These are phyloP conservation scores for Zosterops hypoxanthus DNA, from an alignment of 2,113 vertebrate genomes.

Conservation along the genomic window DNA sequence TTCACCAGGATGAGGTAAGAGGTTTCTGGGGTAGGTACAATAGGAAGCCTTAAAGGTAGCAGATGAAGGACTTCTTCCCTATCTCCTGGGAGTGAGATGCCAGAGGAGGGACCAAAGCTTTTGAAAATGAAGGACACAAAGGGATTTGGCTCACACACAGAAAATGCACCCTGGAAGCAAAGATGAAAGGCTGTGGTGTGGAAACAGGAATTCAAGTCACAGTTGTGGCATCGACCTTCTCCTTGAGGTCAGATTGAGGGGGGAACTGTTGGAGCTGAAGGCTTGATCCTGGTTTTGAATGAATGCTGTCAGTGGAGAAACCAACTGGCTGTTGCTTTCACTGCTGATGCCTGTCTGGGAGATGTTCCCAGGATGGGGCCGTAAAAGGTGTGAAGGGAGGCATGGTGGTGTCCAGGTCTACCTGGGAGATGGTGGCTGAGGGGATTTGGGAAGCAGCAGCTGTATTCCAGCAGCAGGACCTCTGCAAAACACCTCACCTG, in stretches of 20 bases:
- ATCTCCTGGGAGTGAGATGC: neutral
- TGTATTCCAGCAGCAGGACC: neutral
- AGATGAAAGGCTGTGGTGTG: neutral
- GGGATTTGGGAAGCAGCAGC: neutral
- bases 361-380: neutral
- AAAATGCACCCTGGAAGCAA: neutral
- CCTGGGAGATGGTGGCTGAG: neutral
- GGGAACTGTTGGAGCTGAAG: neutral
- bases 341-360: neutral
- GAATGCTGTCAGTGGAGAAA: neutral
- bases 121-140: neutral
- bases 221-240: neutral
- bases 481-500: neutral
- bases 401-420: neutral
- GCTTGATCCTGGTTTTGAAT: neutral
- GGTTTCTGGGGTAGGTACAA: neutral
- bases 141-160: neutral
- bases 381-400: neutral
- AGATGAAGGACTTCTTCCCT: rapidly evolving
- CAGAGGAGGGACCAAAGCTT: neutral
- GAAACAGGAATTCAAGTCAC: neutral
- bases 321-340: neutral
- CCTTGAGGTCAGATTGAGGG: neutral
- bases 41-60: neutral
- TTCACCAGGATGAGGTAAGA: neutral